These are phyloP conservation scores for Eulithis prunata DNA, from an alignment of 2,888 invertebrate species.

Conservation along the genomic window DNA sequence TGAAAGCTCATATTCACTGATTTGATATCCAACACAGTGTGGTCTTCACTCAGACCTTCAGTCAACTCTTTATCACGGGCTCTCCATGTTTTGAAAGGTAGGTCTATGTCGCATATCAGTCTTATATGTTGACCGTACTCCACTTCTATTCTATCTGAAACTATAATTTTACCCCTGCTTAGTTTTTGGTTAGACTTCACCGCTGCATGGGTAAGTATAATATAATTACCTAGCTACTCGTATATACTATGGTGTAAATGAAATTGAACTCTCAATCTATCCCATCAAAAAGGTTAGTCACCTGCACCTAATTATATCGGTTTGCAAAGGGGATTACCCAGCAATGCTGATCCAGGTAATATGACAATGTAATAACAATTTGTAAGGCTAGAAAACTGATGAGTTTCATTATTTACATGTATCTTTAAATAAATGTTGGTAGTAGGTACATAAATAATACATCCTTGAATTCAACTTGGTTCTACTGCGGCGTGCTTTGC, in stretches of 20 bases:
- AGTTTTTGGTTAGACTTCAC: too few species aligned
- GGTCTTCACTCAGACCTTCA: background rate
- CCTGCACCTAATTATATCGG: background rate
- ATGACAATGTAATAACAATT: background rate
- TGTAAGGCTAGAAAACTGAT: background rate
- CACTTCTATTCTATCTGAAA: conserved; percentile 8
- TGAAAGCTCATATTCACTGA: conserved; percentile 6
- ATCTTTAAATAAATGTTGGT: too few species aligned
- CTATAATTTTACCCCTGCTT: too few species aligned
- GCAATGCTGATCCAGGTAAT: background rate
- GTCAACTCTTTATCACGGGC: background rate
- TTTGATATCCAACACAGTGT: conserved; percentile 13
- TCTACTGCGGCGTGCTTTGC: too few species aligned
- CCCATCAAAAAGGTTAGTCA: too few species aligned
- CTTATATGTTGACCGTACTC: conserved; percentile 14
- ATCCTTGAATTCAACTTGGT: too few species aligned
- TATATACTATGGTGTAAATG: too few species aligned
- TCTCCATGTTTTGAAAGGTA: background rate
- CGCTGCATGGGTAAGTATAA: too few species aligned
- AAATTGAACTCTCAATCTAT: too few species aligned
- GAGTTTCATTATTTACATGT: too few species aligned
- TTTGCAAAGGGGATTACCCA: background rate
- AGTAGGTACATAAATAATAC: too few species aligned
- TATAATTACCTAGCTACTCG: too few species aligned
- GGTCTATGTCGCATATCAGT: conserved; percentile 12